These are phyloP conservation scores for Chamaea fasciata DNA, from an alignment of 2,113 vertebrate species.

Conservation along the genomic window DNA sequence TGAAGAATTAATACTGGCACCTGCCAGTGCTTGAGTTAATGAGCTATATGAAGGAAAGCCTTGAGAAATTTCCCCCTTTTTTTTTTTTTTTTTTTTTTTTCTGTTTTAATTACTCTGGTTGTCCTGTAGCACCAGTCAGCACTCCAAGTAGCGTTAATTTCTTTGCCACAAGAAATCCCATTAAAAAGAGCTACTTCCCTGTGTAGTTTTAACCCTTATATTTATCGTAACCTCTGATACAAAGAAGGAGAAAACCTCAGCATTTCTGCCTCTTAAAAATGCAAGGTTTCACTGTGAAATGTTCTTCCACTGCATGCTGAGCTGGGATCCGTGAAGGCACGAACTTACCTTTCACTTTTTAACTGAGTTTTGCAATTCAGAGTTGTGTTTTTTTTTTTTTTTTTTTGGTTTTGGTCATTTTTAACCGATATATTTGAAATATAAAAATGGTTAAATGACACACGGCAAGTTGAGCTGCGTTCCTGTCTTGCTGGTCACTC, in stretches of 20 bases:
- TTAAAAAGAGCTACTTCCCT: neutral
- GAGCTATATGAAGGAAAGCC: neutral
- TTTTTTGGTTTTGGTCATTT: neutral
- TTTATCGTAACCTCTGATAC: neutral
- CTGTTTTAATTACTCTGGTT: constrained; percentile 7
- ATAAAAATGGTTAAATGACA: neutral
- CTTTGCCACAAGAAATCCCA: neutral
- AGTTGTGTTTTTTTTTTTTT: neutral
- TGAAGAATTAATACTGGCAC: constrained; percentile 20
- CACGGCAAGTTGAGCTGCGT: neutral
- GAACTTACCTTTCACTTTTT: neutral
- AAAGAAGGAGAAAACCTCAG: neutral
- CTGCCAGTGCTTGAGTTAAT: constrained; percentile 43
- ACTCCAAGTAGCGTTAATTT: neutral
- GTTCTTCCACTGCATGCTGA: neutral
- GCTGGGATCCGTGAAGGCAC: neutral
- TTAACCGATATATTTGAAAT: neutral
- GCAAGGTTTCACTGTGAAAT: neutral
- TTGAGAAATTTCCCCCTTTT: neutral
- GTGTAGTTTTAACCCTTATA: neutral
- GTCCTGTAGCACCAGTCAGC: neutral
- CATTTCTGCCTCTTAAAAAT: neutral
- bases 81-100: neutral
- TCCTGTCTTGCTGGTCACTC: neutral
- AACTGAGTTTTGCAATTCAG: neutral